Percentiles rank a stretch among this genome's conserved stretches.
Conservation (phyloP, 2,113 vertebrate genomes). For the Xiphophorus maculatus region DNA sequence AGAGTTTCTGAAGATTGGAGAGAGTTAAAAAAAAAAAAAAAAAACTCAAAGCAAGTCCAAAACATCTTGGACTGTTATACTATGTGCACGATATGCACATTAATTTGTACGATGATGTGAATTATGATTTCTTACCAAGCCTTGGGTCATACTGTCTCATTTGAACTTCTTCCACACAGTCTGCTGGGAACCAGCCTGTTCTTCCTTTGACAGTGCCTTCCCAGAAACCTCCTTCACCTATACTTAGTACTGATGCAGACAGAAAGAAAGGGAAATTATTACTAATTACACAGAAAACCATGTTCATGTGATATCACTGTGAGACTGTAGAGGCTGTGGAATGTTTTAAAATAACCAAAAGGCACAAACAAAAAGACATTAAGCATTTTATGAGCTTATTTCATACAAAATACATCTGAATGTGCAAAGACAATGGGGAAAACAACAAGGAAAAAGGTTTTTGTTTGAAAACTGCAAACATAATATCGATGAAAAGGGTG, state of each 20-base stretch:
- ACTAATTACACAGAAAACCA: constrained; percentile 20
- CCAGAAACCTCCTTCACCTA: constrained; percentile 98
- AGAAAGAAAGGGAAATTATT: constrained; percentile 39
- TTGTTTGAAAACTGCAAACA: constrained; percentile 31
- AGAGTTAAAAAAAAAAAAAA: no score
- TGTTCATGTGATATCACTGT: background rate
- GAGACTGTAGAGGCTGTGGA: constrained; percentile 4
- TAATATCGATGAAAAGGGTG: background rate
- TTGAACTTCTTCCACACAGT: constrained; percentile 98
- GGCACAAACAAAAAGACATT: constrained; percentile 28
- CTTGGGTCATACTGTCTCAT: constrained; percentile 93
- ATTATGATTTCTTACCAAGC: constrained; percentile 83
- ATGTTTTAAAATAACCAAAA: constrained; percentile 24
- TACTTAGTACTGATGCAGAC: constrained; percentile 89
- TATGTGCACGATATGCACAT: no score
- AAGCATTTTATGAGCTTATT: constrained; percentile 13
- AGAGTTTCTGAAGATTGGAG: no score
- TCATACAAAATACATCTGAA: constrained; percentile 28
- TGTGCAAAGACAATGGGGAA: background rate
- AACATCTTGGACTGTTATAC: no score
- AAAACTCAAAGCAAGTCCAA: no score
- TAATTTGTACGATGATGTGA: constrained; percentile 2
- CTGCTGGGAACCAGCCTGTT: constrained; percentile 98
- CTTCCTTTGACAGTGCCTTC: constrained; percentile 96
- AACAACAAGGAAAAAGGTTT: background rate